phyloP scores from a whole-genome alignment of 37 sponge, comb jelly and placozoan genomes.

The Axinella damicornis region DNA sequence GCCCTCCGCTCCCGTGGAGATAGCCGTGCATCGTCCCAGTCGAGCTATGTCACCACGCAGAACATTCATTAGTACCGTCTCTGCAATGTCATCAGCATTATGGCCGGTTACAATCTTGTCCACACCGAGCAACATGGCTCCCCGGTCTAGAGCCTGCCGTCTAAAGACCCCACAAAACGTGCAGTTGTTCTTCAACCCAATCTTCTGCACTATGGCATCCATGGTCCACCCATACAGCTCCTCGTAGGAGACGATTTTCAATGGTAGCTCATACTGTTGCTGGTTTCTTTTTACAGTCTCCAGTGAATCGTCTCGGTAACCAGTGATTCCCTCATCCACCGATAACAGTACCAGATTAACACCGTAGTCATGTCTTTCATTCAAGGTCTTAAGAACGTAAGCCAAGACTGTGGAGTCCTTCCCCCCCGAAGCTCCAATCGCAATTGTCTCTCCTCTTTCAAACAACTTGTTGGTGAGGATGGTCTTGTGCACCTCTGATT shows the following conservation, averaged over 20 bases:
- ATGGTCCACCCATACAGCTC: conserved; percentile 99
- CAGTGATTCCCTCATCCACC: conserved; percentile 97
- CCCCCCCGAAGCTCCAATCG: conserved; percentile 94
- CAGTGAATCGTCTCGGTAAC: conserved; percentile 97
- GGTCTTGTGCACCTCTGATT: conserved; percentile 91
- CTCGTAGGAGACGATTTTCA: conserved; percentile 94
- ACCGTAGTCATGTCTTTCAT: conserved; percentile 93
- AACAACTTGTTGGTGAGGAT: conserved; percentile 81
- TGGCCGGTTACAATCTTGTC: conserved; percentile 98
- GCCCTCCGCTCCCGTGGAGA: conserved; percentile 92
- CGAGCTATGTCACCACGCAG: conserved; percentile 97
- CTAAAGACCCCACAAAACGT: conserved; percentile 99
- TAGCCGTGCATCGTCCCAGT: conserved; percentile 87
- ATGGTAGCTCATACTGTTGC: conserved; percentile 84
- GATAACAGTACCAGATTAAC: conserved; percentile 87
- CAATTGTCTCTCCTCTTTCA: conserved; percentile 86
- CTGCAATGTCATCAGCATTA: conserved; percentile 99
- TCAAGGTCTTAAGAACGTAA: conserved; percentile 89
- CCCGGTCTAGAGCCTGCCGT: conserved; percentile 96
- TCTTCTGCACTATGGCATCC: conserved; percentile 96
- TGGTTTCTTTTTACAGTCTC: conserved; percentile 96
- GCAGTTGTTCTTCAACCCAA: conserved; percentile 96
- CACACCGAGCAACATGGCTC: conserved; percentile 85
- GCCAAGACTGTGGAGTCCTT: conserved; percentile 99
- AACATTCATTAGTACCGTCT: conserved; percentile 98